Evolutionary conservation across 2,888 invertebrate species (phyloP).

Genomic region (Maniola hyperantus): DNA sequence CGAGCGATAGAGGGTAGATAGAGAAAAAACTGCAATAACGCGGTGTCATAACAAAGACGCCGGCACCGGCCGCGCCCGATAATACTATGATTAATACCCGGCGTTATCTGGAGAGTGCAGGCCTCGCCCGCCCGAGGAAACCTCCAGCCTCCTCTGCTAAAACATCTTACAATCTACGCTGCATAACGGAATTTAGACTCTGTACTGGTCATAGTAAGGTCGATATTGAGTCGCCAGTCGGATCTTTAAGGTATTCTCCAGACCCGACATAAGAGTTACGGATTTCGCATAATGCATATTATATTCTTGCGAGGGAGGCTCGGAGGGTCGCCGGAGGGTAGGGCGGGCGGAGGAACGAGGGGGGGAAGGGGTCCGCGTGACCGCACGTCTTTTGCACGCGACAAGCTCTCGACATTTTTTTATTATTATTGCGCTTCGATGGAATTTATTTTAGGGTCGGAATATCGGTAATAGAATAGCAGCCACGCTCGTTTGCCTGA

Average conservation of each 20-base stretch:
- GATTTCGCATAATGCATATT: conserved; percentile 83
- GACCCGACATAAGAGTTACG: conserved; percentile 78
- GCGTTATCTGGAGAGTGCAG: conserved; percentile 81
- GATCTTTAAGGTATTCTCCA: conserved; percentile 69
- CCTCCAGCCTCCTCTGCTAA: conserved; percentile 42
- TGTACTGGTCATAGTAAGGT: conserved; percentile 39
- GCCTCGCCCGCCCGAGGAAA: conserved; percentile 62
- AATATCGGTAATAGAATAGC: conserved; percentile 66
- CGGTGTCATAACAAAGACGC: conserved; percentile 81
- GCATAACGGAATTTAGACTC: conserved; percentile 31
- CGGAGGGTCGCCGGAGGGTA: conserved; percentile 44
- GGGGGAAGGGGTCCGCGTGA: conserved; percentile 62
- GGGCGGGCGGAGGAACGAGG: conserved; percentile 39
- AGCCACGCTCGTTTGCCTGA: conserved; percentile 68
- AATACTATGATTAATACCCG: conserved; percentile 82
- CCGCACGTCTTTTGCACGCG: conserved; percentile 82
- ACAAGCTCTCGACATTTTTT: conserved; percentile 81
- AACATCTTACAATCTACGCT: conserved; percentile 41
- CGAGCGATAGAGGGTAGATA: conserved; percentile 74
- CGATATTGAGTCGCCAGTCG: conserved; percentile 31
- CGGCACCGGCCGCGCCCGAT: conserved; percentile 76
- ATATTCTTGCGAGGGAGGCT: conserved; percentile 61
- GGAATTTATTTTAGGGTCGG: conserved; percentile 76
- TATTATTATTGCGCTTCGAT: conserved; percentile 82
- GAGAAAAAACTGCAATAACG: conserved; percentile 81